Evolutionary conservation across 2,797 vertebrate species (phyloP).

Genomic region (Acipenser ruthenus): DNA sequence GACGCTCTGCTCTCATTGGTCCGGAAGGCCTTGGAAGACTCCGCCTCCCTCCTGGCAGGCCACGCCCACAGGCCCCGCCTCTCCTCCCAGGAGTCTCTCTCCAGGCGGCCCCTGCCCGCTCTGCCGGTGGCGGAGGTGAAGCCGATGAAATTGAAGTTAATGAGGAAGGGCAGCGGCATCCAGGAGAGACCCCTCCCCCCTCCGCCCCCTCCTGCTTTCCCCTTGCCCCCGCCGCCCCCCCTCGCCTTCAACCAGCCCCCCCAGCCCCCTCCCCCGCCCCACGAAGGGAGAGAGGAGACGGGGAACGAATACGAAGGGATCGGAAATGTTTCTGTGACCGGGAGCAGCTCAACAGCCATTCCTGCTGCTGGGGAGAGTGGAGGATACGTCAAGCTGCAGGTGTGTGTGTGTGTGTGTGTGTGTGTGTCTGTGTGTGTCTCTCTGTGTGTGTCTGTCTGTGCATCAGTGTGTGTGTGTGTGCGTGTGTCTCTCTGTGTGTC

Average conservation of each 20-base stretch:
- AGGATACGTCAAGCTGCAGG: constrained; percentile 72
- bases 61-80: constrained; percentile 63
- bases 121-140: constrained; percentile 65
- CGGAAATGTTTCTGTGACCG: constrained; percentile 32
- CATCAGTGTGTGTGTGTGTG: not conserved
- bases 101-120: constrained; percentile 77
- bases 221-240: constrained; percentile 34
- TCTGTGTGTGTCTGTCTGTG: not conserved
- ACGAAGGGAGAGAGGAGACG: constrained; percentile 48
- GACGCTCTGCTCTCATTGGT: constrained; percentile 55
- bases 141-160: constrained; percentile 44
- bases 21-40: constrained; percentile 62
- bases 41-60: constrained; percentile 50
- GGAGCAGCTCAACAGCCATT: constrained; percentile 46
- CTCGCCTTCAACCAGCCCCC: constrained; percentile 22
- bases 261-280: constrained; percentile 35
- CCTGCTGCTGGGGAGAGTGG: constrained; percentile 60
- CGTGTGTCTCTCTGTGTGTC: not conserved
- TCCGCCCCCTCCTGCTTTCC: constrained; percentile 65
- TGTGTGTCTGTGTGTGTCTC: constrained; percentile 1
- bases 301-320: constrained; percentile 85
- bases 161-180: constrained; percentile 83
- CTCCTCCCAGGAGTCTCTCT: constrained; percentile 80
- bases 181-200: constrained; percentile 84
- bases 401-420: constrained; percentile 35